Evolutionary conservation across 1,140 invertebrate genomes (phyloP), one percentile per base, ranked within the genome.

Genomic region (Patella vulgata): DNA sequence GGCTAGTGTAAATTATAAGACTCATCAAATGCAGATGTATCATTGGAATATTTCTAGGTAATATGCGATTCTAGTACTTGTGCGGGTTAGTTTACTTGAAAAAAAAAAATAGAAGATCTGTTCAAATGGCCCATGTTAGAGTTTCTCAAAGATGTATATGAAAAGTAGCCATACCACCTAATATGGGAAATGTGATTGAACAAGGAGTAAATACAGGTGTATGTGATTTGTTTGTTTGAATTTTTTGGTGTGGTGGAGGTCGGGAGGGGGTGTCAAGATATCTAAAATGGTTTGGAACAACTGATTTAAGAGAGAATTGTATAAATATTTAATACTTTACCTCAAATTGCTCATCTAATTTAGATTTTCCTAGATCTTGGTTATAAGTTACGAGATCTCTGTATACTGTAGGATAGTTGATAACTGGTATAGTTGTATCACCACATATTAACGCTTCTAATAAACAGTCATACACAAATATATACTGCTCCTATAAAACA

Each of bases 401-500:
- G 63, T 60, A 75, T 53, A 54, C 69, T 59, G 46, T 66, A 42
- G 52, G 72, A 31, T 67, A 80, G 33, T 71, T 64, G 40, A 69
- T 65, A 9, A 61, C 68, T 21, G 61, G 50, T 12, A 82, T 69
- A 1, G 76, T 68, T 3, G 96, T 98, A 81, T 96, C 93, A 3
- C 95, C 95, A 86, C 95, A 97, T 67, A 95, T 91, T 12, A 93
- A 90, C 83, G 92, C 92, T 83, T 99, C 96, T 83, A 98, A 91
- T 19, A 98, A 82, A 47, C 95, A 93, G 50, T 94, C 92, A 84
- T 98, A 98, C 61, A 98, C 92, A 85, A 98, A 99, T 66, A 98
- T 93, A 83, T 98, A 98, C 87, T 98, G 96, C 89, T 97, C 97
- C 77, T 79, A 57, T 8, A 61, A 59, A 30, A 40, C 19, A 43